A percentile compares a stretch with the other conserved stretches of the same genome.
These are phyloP conservation scores for Omphaloscelis lunosa DNA, from an alignment of 2,888 invertebrate genomes.

Conservation along the genomic window DNA sequence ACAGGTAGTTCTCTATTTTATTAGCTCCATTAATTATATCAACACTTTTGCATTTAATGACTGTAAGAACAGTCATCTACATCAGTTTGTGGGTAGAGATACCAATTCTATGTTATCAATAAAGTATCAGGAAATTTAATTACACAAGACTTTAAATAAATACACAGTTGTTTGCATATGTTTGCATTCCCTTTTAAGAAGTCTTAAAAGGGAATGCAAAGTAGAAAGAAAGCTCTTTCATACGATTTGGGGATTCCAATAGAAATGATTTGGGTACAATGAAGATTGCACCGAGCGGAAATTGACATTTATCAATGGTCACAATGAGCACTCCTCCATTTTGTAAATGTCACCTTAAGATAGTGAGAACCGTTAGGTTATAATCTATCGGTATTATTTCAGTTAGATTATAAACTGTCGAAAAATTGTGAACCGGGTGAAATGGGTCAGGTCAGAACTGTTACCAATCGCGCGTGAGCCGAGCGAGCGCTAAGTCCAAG, in stretches of 20 bases:
- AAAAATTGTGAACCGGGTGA: too few species aligned
- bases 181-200: too few species aligned
- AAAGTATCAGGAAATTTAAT: background rate
- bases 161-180: background rate
- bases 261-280: background rate
- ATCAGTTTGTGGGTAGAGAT: background rate
- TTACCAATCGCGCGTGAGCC: too few species aligned
- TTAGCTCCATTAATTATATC: background rate
- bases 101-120: too few species aligned
- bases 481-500: too few species aligned
- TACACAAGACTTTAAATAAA: background rate
- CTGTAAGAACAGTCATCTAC: too few species aligned
- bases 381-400: too few species aligned
- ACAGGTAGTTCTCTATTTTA: conserved; percentile 8
- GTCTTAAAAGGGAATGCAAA: background rate
- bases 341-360: background rate
- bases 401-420: too few species aligned
- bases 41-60: background rate
- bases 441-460: too few species aligned
- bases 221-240: background rate
- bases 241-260: background rate
- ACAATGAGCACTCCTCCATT: background rate
- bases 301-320: background rate
- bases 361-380: too few species aligned
- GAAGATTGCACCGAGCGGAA: background rate